Evolutionary conservation across 2,888 invertebrate genomes (phyloP), one percentile per base, ranked within the genome.

Genomic region (Tribolium freemani): DNA sequence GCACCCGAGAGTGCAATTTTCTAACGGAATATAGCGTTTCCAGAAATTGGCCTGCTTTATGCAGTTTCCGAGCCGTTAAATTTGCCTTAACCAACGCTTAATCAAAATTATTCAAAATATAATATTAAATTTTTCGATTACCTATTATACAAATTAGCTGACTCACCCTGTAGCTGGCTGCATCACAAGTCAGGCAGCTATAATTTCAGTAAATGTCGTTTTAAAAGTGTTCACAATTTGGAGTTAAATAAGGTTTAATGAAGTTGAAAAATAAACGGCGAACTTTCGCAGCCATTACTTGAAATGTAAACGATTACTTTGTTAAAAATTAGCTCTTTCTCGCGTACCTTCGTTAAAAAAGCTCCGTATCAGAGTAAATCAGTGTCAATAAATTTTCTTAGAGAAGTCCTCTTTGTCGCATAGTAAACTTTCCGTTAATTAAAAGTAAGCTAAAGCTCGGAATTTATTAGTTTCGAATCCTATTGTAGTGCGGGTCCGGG

Each of bases 1-100:
- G 64, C 69, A 72, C 72, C 72, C 72, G 10, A 4, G 72, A 72
- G 72, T 69, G 63, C 57, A 72, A 72, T 72, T 72, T 72, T 68
- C 67, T 56, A 60, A 26, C 48, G 9, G 61, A 48, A 51, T 61
- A 61, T 67, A 67, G 38, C 71, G 71, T 60, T 68, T 54, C 53
- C 26, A 54, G 67, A 56, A 72, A 72, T 72, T 68, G 71, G 60
- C 67, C 71, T 67, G 68, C 71, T 72, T 72, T 68, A 72, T 72
- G 71, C 71, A 72, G 67, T 72, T 68, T 68, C 71, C 48, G 30
- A 48, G 53, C 51, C 71, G 66, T 50, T 66, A 66, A 66, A 16
- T 66, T 57, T 48, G 26, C 11, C 50, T 45, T 54, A 53, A 54
- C 20, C 53, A 66, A 54, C 38, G 13, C 50, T 54, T 63, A 50